Percentiles rank a stretch among this genome's conserved stretches.
These are phyloP conservation scores for Pyrocoelia pectoralis DNA, from an alignment of 2,888 invertebrate genomes.

Conservation along the genomic window DNA sequence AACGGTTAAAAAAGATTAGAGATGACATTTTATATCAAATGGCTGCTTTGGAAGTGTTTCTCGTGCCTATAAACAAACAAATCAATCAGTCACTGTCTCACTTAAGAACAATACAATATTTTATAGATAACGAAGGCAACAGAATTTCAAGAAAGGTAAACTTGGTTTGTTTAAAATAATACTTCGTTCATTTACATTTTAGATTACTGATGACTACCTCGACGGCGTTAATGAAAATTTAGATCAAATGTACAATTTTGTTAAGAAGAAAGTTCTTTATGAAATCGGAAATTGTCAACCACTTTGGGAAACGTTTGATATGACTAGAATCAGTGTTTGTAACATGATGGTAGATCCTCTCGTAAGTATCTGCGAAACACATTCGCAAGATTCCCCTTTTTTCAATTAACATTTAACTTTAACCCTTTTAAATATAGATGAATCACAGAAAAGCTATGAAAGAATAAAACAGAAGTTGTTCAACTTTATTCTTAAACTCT, in stretches of 20 bases:
- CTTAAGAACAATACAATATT: slow-evolving; percentile 79
- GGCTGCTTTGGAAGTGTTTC: slow-evolving; percentile 76
- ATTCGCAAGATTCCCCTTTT: no score
- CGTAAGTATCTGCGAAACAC: slow-evolving; percentile 65
- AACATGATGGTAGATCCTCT: slow-evolving; percentile 71
- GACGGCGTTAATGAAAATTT: slow-evolving; percentile 57
- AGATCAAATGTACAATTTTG: slow-evolving; percentile 67
- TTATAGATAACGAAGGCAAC: slow-evolving; percentile 75
- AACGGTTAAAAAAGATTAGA: slow-evolving; percentile 73
- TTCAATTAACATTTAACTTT: no score
- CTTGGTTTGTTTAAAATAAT: background rate
- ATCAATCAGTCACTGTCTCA: slow-evolving; percentile 77
- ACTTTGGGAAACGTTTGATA: slow-evolving; percentile 74
- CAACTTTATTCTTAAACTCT: no score
- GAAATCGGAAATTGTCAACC: slow-evolving; percentile 77
- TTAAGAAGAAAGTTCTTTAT: slow-evolving; percentile 67
- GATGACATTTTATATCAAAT: slow-evolving; percentile 79
- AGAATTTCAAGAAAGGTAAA: slow-evolving; percentile 74
- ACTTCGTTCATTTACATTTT: background rate
- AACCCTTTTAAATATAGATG: no score
- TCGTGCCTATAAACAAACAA: slow-evolving; percentile 75
- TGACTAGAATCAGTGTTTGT: slow-evolving; percentile 69
- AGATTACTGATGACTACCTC: slow-evolving; percentile 22
- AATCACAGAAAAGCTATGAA: no score
- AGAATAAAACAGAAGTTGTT: no score